phyloP scores from a whole-genome alignment of 2,888 invertebrate genomes.

The Chaetogeoica ovagalla region DNA sequence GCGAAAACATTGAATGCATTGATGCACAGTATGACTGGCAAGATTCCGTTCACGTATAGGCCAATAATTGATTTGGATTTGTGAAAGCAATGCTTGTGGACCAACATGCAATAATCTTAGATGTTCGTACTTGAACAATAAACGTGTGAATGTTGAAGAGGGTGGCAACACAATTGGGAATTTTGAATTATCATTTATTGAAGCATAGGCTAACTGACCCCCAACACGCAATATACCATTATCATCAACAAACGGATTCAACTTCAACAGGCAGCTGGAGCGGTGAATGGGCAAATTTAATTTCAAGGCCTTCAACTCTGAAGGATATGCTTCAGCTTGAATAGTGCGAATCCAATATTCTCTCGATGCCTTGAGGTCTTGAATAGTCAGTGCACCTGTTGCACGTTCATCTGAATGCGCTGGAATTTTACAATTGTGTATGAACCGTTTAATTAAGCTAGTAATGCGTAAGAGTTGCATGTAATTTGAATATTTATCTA shows the following conservation, averaged over 20 bases:
- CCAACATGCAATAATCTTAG: background rate
- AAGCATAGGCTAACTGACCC: background rate
- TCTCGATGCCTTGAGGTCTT: background rate
- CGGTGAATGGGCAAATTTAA: background rate
- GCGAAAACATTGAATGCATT: slow-evolving; percentile 17
- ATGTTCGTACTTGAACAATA: background rate
- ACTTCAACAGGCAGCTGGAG: background rate
- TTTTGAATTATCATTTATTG: background rate
- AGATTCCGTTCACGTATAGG: slow-evolving; percentile 6
- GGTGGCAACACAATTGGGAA: background rate
- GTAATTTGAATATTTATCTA: background rate
- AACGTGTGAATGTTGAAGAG: background rate
- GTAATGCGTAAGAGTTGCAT: slow-evolving; percentile 2
- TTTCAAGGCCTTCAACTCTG: background rate
- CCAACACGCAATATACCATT: slow-evolving; percentile 10
- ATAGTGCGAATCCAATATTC: background rate
- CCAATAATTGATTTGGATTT: background rate
- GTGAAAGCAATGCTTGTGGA: background rate
- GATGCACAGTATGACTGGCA: slow-evolving; percentile 1
- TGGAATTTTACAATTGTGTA: background rate
- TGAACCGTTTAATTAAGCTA: background rate
- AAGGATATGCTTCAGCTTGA: background rate
- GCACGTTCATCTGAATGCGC: background rate
- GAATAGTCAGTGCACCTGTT: background rate
- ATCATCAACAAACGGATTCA: background rate